A percentile compares a stretch with the other conserved stretches of the same genome.
Conservation (phyloP, 2,888 invertebrate genomes). For the Phytoseiulus persimilis region DNA sequence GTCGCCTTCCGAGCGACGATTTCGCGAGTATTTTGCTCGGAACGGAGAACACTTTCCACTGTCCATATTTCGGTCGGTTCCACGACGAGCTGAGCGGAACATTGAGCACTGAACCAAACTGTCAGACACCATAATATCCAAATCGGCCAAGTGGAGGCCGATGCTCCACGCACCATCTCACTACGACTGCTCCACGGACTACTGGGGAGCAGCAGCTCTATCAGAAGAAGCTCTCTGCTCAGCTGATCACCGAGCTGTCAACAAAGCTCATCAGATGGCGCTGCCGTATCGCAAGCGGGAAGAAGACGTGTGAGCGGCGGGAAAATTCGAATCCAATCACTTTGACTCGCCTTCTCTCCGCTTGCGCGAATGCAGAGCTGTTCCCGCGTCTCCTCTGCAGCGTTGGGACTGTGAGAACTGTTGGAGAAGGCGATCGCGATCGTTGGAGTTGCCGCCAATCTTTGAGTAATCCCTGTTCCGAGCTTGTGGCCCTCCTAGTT, state of each 20-base stretch:
- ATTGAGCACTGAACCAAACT: neutral
- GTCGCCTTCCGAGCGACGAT: neutral
- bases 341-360: neutral
- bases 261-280: slow-evolving; percentile 14
- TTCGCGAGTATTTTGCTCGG: slow-evolving; percentile 16
- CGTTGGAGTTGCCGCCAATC: neutral
- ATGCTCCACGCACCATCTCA: neutral
- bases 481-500: neutral
- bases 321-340: neutral
- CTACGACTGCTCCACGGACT: slow-evolving; percentile 5
- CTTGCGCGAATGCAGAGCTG: neutral
- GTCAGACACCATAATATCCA: slow-evolving; percentile 5
- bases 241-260: slow-evolving; percentile 16
- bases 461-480: neutral
- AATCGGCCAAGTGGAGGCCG: slow-evolving; percentile 5
- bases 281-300: neutral
- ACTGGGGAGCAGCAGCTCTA: neutral
- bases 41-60: slow-evolving; percentile 8
- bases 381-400: neutral
- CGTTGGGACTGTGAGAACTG: no score
- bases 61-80: slow-evolving; percentile 9
- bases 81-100: neutral
- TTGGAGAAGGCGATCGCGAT: no score
- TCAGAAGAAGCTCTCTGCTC: slow-evolving; percentile 11
- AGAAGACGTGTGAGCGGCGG: slow-evolving; percentile 9